phyloP scores from a whole-genome alignment of 2,113 vertebrate genomes.

The Dasypus novemcinctus region DNA sequence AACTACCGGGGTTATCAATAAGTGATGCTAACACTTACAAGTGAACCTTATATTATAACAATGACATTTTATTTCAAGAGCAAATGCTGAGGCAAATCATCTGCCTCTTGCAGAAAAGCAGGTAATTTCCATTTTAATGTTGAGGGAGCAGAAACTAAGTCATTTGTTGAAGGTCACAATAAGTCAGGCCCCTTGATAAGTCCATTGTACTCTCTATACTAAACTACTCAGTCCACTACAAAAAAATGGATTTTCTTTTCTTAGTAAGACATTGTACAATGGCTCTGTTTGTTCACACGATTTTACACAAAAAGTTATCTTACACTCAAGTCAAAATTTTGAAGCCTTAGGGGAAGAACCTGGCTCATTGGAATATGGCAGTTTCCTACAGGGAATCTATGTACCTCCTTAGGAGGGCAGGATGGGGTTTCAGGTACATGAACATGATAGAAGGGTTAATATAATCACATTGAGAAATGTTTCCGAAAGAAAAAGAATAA shows the following conservation, averaged over 20 bases:
- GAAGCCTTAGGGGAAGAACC: background rate
- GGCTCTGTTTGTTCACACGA: background rate
- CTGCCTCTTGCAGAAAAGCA: background rate
- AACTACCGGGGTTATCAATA: background rate
- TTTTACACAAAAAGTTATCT: background rate
- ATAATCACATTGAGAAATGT: background rate
- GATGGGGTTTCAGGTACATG: background rate
- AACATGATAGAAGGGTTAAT: background rate
- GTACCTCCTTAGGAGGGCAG: background rate
- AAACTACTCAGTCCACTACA: background rate
- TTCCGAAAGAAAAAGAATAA: background rate
- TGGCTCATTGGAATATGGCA: background rate
- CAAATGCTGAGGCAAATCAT: background rate
- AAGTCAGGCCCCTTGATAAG: background rate
- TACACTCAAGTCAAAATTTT: background rate
- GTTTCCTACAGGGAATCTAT: background rate
- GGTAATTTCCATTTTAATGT: background rate
- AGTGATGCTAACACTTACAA: background rate
- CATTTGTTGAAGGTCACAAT: background rate
- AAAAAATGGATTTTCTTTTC: background rate
- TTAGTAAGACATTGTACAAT: background rate
- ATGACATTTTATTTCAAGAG: background rate
- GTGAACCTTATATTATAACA: background rate
- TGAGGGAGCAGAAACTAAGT: background rate
- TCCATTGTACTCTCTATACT: background rate